Evolutionary conservation across 2,113 vertebrate species (phyloP).

Genomic region (Sturnus vulgaris): DNA sequence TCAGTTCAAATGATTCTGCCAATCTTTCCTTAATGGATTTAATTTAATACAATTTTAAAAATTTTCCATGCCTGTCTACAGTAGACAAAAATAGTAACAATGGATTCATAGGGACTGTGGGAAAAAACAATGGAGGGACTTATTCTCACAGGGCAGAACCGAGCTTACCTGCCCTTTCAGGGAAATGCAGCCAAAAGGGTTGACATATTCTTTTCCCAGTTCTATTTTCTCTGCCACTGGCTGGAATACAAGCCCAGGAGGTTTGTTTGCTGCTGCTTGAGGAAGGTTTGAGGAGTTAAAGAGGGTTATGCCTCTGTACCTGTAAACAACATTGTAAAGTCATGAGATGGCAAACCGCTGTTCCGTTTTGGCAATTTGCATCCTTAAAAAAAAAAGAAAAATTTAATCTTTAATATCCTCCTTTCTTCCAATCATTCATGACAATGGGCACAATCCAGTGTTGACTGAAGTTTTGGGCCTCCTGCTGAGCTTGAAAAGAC

Average conservation of each 20-base stretch:
- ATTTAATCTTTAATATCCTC: not conserved
- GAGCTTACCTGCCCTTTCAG: not conserved
- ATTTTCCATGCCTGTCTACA: not conserved
- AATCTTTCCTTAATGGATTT: slow-evolving; percentile 39
- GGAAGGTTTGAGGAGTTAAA: not conserved
- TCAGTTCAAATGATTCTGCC: slow-evolving; percentile 46
- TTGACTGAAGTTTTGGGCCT: not conserved
- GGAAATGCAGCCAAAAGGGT: not conserved
- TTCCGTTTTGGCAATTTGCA: not conserved
- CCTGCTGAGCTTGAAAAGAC: not conserved
- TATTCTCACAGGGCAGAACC: not conserved
- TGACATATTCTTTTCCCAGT: not conserved
- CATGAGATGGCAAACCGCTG: not conserved
- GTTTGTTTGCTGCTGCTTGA: not conserved
- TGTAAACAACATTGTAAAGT: not conserved
- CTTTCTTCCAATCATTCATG: not conserved
- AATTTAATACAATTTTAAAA: not conserved
- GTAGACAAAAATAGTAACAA: not conserved
- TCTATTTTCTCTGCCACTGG: not conserved
- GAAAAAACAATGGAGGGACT: not conserved
- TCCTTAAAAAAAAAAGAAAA: not conserved
- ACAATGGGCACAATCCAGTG: not conserved
- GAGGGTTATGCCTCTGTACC: not conserved
- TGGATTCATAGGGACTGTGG: not conserved
- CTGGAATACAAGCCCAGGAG: not conserved